A percentile compares a stretch with the other conserved stretches of the same genome.
These are phyloP conservation scores for Acrocephalus kingi DNA, from an alignment of 2,113 vertebrate genomes.

Conservation along the genomic window DNA sequence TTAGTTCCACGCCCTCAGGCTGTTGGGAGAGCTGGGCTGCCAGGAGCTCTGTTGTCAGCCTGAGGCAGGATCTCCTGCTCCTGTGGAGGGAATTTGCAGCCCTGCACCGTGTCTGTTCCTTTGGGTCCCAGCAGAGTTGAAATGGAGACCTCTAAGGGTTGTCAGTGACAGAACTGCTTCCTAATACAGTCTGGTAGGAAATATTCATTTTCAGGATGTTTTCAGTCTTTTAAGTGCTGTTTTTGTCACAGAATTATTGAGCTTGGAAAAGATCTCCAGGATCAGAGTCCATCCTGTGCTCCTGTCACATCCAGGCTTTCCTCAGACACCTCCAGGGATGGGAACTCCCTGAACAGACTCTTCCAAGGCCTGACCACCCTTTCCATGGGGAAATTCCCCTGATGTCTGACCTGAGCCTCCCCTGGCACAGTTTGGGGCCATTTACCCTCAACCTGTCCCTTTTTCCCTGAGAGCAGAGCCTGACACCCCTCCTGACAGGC, in stretches of 20 bases:
- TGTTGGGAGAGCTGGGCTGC: not conserved
- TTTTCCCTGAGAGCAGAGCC: not conserved
- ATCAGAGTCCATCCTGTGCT: not conserved
- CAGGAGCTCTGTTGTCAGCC: not conserved
- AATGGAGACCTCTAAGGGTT: not conserved
- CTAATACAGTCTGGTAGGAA: not conserved
- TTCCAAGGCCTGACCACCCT: rapidly evolving
- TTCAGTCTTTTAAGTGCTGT: not conserved
- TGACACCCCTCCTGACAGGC: not conserved
- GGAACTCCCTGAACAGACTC: not conserved
- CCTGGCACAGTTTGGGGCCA: rapidly evolving
- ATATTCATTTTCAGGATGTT: not conserved
- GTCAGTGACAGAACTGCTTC: not conserved
- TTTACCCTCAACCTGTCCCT: not conserved
- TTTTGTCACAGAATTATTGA: not conserved
- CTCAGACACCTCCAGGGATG: not conserved
- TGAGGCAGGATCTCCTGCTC: not conserved
- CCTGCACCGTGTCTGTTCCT: not conserved
- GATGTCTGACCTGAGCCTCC: rapidly evolving
- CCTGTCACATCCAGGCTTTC: rapidly evolving
- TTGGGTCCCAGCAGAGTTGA: not conserved
- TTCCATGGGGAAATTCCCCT: not conserved
- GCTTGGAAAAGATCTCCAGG: not conserved
- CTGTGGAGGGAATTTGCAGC: not conserved
- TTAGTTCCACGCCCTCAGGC: not conserved